Percentiles rank a stretch among this genome's conserved stretches.
Conservation (phyloP, 1,140 invertebrate genomes). For the Neodiprion lecontei region DNA sequence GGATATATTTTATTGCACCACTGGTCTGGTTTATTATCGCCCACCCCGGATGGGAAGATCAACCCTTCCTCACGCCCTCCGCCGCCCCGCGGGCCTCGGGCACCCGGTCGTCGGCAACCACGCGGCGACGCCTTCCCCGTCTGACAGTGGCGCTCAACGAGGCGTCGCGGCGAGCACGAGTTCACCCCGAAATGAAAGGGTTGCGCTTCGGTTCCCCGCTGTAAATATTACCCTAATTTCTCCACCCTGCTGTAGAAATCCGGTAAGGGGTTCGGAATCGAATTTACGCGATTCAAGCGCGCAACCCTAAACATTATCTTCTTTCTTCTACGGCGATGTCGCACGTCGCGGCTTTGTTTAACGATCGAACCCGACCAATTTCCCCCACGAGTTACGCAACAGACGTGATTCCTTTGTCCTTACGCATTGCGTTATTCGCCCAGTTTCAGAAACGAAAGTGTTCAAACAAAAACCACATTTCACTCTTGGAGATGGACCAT, state of each 20-base stretch:
- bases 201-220: slow-evolving; percentile 25
- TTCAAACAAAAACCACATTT: too few species aligned
- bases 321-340: neutral
- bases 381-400: neutral
- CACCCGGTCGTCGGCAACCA: slow-evolving; percentile 16
- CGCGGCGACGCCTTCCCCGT: slow-evolving; percentile 41
- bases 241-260: neutral
- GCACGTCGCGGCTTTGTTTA: neutral
- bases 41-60: slow-evolving; percentile 33
- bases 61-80: slow-evolving; percentile 46
- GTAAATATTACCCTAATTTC: slow-evolving; percentile 8
- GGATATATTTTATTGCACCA: slow-evolving; percentile 61
- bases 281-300: neutral
- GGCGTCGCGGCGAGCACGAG: slow-evolving; percentile 46
- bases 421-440: too few species aligned
- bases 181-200: slow-evolving; percentile 44
- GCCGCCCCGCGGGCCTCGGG: neutral
- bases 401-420: neutral
- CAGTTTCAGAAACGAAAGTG: too few species aligned
- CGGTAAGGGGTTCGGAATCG: neutral
- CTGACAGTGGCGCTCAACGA: slow-evolving; percentile 57
- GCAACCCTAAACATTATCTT: neutral
- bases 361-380: neutral
- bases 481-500: too few species aligned
- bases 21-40: slow-evolving; percentile 58